phyloP scores from a whole-genome alignment of 2,888 invertebrate species.

The Parapristionchus giblindavisi region DNA sequence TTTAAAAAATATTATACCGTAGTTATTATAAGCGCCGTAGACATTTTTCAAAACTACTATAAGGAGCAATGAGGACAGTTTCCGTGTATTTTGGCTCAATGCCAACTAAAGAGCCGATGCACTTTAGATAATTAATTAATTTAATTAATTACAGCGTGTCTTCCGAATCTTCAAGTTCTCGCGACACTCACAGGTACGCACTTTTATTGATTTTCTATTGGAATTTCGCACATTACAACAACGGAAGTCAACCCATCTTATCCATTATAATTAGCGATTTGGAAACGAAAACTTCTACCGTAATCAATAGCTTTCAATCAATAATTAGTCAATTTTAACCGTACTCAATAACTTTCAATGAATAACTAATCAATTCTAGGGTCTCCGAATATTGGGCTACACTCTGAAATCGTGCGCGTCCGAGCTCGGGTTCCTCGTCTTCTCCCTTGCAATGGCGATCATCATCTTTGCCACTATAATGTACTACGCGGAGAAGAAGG shows the following conservation, averaged over 20 bases:
- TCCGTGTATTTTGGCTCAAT: too few relatives aligned
- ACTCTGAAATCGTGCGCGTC: conserved; percentile 81
- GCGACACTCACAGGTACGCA: conserved; percentile 84
- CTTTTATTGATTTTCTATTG: conserved; percentile 4
- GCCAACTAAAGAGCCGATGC: too few relatives aligned
- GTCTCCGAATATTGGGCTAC: conserved; percentile 96
- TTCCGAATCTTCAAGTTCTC: conserved; percentile 99
- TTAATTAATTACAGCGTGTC: conserved; percentile 77
- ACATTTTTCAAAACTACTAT: too few relatives aligned
- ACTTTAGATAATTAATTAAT: not conserved
- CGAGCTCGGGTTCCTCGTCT: conserved; percentile 92
- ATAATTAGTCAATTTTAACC: not conserved
- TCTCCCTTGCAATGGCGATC: conserved; percentile 99
- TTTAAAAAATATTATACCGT: not conserved
- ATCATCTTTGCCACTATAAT: conserved; percentile 99
- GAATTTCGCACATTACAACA: too few relatives aligned
- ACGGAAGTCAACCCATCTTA: not conserved
- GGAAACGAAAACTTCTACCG: not conserved
- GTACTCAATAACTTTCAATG: not conserved
- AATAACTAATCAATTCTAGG: conserved; percentile 73
- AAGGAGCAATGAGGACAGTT: too few relatives aligned
- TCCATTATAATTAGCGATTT: not conserved
- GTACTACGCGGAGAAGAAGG: conserved; percentile 96
- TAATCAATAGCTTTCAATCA: not conserved
- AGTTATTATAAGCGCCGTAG: too few relatives aligned